Percentiles rank a stretch among this genome's conserved stretches.
Evolutionary conservation across 1,140 invertebrate genomes (phyloP).

Genomic region (Zaprionus kolodkinae): DNA sequence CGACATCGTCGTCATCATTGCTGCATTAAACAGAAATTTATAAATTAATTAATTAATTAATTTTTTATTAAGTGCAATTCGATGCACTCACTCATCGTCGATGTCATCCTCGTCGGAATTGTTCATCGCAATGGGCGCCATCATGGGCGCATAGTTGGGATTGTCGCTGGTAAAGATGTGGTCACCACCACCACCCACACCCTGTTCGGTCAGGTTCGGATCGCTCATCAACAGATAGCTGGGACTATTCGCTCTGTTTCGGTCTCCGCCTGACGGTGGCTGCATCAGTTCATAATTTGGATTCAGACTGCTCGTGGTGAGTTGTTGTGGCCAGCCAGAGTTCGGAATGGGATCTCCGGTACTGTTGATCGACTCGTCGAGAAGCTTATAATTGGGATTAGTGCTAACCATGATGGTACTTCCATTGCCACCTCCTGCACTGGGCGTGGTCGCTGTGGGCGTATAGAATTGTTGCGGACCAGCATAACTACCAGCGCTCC

Average conservation of each 20-base stretch:
- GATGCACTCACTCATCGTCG: constrained; percentile 29
- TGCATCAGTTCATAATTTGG: constrained; percentile 79
- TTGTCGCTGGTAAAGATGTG: constrained; percentile 48
- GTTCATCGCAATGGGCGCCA: constrained; percentile 23
- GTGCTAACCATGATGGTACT: constrained; percentile 53
- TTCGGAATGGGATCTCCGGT: constrained; percentile 3
- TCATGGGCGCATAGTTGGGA: constrained; percentile 71
- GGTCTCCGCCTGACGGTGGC: neutral
- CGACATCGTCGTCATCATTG: constrained; percentile 44
- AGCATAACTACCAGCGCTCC: constrained; percentile 74
- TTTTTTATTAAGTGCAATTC: too few relatives aligned
- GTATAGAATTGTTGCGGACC: constrained; percentile 70
- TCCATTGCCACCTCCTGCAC: constrained; percentile 23
- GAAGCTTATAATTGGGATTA: constrained; percentile 71
- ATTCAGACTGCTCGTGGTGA: constrained; percentile 66
- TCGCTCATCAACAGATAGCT: constrained; percentile 68
- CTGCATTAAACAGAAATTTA: too few relatives aligned
- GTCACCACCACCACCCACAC: neutral
- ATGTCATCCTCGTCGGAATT: constrained; percentile 56
- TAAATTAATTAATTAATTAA: too few relatives aligned
- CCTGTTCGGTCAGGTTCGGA: constrained; percentile 14
- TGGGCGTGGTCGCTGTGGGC: constrained; percentile 57
- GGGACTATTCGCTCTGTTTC: constrained; percentile 52
- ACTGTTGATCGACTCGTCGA: constrained; percentile 66
- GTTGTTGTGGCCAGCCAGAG: constrained; percentile 15